Evolutionary conservation across 2,113 vertebrate species (phyloP).

Genomic region (Capra hircus): DNA sequence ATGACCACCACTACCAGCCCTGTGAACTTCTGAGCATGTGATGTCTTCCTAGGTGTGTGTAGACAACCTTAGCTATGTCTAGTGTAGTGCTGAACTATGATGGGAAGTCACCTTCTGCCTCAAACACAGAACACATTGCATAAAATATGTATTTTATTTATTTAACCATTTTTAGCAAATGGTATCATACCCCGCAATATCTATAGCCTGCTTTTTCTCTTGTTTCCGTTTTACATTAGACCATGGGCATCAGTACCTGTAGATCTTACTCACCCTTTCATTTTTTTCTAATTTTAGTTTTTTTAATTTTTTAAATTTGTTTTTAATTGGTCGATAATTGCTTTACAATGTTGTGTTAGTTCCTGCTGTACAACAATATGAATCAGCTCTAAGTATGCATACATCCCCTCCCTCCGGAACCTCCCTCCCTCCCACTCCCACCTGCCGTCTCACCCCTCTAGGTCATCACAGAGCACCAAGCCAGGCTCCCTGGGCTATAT

Average conservation of each 20-base stretch:
- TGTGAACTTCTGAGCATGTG: background rate
- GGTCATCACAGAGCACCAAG: background rate
- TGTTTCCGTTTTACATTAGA: background rate
- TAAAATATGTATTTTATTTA: background rate
- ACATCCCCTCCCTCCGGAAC: background rate
- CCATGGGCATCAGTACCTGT: background rate
- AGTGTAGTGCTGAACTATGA: background rate
- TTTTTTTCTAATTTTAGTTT: background rate
- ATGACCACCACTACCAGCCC: background rate
- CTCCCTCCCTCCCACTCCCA: background rate
- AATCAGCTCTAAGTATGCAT: background rate
- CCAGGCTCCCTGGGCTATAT: background rate
- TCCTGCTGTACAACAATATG: background rate
- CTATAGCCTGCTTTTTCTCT: background rate
- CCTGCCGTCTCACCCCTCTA: accelerated
- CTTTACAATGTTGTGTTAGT: background rate
- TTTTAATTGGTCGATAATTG: background rate
- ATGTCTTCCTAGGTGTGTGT: background rate
- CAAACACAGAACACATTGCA: background rate
- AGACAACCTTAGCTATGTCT: background rate
- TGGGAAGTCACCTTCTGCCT: background rate
- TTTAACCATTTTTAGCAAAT: background rate
- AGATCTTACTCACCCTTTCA: background rate
- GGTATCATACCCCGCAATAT: background rate
- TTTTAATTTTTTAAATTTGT: background rate